phyloP scores from a whole-genome alignment of 2,888 invertebrate species.

The Drosophila cognata region DNA sequence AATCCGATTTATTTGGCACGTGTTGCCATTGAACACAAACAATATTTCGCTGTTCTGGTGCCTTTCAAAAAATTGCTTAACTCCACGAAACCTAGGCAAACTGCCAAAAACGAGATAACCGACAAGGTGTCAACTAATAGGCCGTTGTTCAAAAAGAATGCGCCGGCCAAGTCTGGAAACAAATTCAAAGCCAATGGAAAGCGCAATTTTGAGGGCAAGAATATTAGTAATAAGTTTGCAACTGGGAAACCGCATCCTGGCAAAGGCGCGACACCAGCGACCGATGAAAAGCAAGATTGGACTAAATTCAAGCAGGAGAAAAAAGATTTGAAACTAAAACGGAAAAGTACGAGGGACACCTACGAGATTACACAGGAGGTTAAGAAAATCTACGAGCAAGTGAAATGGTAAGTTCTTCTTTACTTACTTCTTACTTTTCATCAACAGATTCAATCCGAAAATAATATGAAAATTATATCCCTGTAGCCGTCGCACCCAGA shows the following conservation, averaged over 20 bases:
- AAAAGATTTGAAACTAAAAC: constrained; percentile 88
- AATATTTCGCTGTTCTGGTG: constrained; percentile 2
- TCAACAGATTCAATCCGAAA: not conserved
- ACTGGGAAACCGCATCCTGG: not conserved
- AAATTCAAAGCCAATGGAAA: constrained; percentile 27
- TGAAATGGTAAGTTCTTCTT: constrained; percentile 80
- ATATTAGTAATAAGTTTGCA: constrained; percentile 30
- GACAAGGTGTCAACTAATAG: not conserved
- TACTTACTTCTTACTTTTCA: not conserved
- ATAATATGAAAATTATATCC: not conserved
- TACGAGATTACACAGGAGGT: constrained; percentile 87
- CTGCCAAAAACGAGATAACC: not conserved
- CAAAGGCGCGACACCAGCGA: not conserved
- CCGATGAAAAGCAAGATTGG: constrained; percentile 89
- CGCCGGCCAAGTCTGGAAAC: not conserved
- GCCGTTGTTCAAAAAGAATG: not conserved
- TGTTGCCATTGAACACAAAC: constrained; percentile 35
- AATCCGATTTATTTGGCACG: constrained; percentile 33
- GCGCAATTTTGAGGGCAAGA: constrained; percentile 4
- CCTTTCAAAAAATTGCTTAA: constrained; percentile 11
- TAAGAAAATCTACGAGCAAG: constrained; percentile 87
- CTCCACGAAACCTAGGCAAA: constrained; percentile 1
- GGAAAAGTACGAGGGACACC: constrained; percentile 87
- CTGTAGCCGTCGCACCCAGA: constrained; percentile 71
- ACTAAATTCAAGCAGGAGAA: constrained; percentile 90